Conservation (phyloP, 2,113 vertebrate genomes). For the Kryptolebias marmoratus region DNA sequence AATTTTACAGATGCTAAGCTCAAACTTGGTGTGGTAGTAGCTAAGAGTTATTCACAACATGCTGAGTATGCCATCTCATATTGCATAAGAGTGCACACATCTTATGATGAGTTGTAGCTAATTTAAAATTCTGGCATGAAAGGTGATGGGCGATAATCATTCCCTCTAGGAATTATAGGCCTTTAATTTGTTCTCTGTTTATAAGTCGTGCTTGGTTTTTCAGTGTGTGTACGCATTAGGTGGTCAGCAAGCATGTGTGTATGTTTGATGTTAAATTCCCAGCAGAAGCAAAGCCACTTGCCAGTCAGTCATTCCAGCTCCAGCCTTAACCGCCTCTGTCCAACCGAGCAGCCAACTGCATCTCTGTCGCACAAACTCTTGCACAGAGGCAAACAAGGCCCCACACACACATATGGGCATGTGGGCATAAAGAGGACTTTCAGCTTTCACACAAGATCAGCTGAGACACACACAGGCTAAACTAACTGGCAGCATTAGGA, state of each 20-base stretch:
- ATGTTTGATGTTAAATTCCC: slow-evolving; percentile 61
- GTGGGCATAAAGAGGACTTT: slow-evolving; percentile 36
- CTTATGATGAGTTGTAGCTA: no score
- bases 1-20: no score
- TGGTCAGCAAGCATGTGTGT: slow-evolving; percentile 12
- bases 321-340: slow-evolving; percentile 58
- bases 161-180: no score
- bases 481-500: neutral
- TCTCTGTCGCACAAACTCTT: slow-evolving; percentile 10
- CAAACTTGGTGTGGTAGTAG: no score
- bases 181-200: neutral
- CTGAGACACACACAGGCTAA: slow-evolving; percentile 7
- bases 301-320: slow-evolving; percentile 64
- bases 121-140: no score
- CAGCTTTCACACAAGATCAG: slow-evolving; percentile 33
- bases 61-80: no score
- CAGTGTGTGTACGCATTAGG: slow-evolving; percentile 3
- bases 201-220: neutral
- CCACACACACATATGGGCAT: slow-evolving; percentile 7
- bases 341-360: slow-evolving; percentile 64
- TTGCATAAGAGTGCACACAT: no score
- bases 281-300: slow-evolving; percentile 46
- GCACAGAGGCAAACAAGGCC: neutral
- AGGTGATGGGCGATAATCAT: no score
- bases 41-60: no score